Percentiles rank a stretch among this genome's conserved stretches.
phyloP scores from a whole-genome alignment of 2,797 vertebrate species.

The Falco rusticolus region DNA sequence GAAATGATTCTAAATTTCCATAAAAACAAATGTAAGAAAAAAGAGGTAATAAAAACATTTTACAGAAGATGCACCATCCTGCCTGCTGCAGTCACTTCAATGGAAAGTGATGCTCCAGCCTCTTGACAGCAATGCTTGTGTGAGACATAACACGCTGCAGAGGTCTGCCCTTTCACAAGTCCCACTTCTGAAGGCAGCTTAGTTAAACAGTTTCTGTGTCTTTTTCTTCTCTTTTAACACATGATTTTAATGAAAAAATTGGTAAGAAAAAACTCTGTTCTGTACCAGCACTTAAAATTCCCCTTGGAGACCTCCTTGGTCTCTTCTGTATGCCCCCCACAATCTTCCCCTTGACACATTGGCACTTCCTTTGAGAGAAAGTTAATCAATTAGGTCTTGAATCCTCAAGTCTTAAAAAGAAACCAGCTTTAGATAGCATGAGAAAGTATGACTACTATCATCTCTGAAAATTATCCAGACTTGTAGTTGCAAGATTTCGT shows the following conservation, averaged over 20 bases:
- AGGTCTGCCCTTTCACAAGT: conserved; percentile 18
- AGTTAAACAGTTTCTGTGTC: conserved; percentile 38
- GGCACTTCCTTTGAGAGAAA: neutral
- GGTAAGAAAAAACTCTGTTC: neutral
- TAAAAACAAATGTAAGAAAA: conserved; percentile 44
- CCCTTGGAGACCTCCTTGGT: conserved; percentile 14
- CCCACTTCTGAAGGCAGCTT: conserved; percentile 27
- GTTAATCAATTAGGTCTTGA: neutral
- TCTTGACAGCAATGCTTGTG: conserved; percentile 15
- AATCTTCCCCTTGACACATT: neutral
- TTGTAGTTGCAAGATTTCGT: neutral
- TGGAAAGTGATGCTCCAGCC: conserved; percentile 4
- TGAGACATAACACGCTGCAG: neutral
- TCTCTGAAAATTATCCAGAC: neutral
- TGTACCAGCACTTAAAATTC: conserved; percentile 62
- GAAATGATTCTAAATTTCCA: conserved; percentile 52
- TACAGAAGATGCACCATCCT: conserved; percentile 38
- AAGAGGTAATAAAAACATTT: conserved; percentile 51
- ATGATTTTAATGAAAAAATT: conserved; percentile 3
- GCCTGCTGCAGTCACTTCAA: neutral
- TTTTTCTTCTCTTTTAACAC: conserved; percentile 24
- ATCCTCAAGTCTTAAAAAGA: neutral
- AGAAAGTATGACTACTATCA: neutral
- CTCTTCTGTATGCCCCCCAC: neutral
- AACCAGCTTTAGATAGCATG: neutral